Base-by-base conservation (phyloP, 2,888 invertebrate species). In the Cosmopolites sordidus region DNA sequence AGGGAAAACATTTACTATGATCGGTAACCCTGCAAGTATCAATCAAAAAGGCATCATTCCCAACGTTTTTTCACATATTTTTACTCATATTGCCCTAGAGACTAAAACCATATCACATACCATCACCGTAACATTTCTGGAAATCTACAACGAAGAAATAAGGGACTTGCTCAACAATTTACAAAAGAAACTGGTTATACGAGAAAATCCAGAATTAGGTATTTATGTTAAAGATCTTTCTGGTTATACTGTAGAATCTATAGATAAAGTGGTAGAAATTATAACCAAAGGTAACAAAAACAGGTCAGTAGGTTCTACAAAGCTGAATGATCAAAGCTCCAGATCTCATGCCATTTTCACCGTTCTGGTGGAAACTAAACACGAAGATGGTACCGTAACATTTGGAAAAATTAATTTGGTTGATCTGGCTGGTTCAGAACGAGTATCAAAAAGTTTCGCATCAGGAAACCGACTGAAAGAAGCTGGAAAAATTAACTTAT, bases 81-180 rank as follows among this genome's bases (percentile, higher is more conserved):
- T 98, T 76, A 92, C 92, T 11, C 90, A 92, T 64, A 98, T 98
- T 61, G 91, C 95, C 0, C 89, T 91, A 68, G 90, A 93, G 1
- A 79, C 83, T 1, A 76, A 79, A 56, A 82, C 86, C 62, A 81
- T 83, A 67, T 85, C 92, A 66, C 98, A 97, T 74, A 77, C 96
- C 43, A 95, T 98, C 5, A 84, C 96, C 58, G 95, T 96, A 5
- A 95, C 96, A 0, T 98, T 96, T 72, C 78, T 97, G 75, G 97
- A 98, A 78, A 97, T 98, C 53, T 98, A 97, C 75, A 97, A 98
- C 72, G 98, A 98, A 73, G 95, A 97, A 74, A 92, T 97, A 0
- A 82, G 95, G 16, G 97, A 98, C 76, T 78, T 98, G 29, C 65
- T 68, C 1, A 84, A 83, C 59, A 83, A 82, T 63, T 63, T 66